phyloP scores from a whole-genome alignment of 2,113 vertebrate genomes.

The Vombatus ursinus region DNA sequence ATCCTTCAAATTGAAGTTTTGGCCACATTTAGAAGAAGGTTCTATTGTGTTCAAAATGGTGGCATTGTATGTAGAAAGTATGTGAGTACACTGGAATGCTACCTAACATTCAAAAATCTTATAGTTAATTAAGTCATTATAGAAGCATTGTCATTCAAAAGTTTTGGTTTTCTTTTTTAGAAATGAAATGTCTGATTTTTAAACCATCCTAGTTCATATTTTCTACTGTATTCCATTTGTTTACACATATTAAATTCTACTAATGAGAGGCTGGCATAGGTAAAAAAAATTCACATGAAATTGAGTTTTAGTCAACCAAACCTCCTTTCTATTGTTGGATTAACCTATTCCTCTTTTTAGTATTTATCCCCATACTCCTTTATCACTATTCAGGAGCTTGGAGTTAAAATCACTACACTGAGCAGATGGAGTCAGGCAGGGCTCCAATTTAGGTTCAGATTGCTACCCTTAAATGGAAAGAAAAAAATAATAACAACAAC shows the following conservation, averaged over 20 bases:
- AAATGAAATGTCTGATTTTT: background rate
- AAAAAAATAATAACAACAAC: background rate
- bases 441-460: background rate
- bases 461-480: background rate
- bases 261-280: background rate
- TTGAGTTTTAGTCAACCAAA: background rate
- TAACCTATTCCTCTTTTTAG: background rate
- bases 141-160: background rate
- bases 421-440: background rate
- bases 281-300: background rate
- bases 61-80: background rate
- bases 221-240: background rate
- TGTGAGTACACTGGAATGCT: background rate
- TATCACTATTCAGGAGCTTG: background rate
- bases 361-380: background rate
- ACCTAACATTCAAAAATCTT: background rate
- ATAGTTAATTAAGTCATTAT: background rate
- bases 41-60: background rate
- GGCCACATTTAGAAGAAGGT: background rate
- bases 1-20: background rate
- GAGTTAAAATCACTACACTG: background rate
- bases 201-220: background rate
- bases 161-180: background rate
- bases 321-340: background rate
- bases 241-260: background rate